Evolutionary conservation across 2,888 invertebrate species (phyloP), one percentile per base, ranked within the genome.

Genomic region (Hydriomena furcata): DNA sequence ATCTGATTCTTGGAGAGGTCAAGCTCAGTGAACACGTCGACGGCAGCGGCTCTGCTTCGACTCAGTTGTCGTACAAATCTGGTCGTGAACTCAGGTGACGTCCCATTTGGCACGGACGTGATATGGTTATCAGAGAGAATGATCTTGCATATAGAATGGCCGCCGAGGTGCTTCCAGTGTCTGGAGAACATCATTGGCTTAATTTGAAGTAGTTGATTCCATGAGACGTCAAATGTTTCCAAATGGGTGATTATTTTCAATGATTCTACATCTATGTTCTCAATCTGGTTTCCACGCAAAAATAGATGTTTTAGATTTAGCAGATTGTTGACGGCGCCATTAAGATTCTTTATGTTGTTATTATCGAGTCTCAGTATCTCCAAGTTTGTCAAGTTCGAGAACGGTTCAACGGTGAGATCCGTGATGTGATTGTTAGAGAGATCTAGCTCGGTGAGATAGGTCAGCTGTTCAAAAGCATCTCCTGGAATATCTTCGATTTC

Each of bases 221-320:
- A 65, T 0, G 89, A 87, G 13, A 88, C 63, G 48, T 89, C 89
- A 23, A 89, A 84, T 0, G 84, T 87, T 66, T 84, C 77, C 31
- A 90, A 72, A 60, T 89, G 84, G 13, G 71, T 66, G 23, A 88
- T 84, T 4, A 79, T 76, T 58, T 80, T 76, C 0, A 85, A 66
- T 0, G 86, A 84, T 25, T 76, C 64, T 0, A 70, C 73, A 32
- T 83, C 76, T 6, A 89, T 77, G 27, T 76, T 72, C 13, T 78
- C 57, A 42, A 89, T 79, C 7, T 77, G 51, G 61, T 89, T 89
- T 0, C 76, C 69, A 54, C 66, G 73, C 7, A 89, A 56, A 60
- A 71, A 83, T 8, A 89, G 67, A 62, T 87, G 85, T 52, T 73
- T 81, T 23, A 90, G 69, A 24, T 73, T 72, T 1, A 66, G 63